Conservation (phyloP, 1,140 invertebrate species). For the Penaeus japonicus region DNA sequence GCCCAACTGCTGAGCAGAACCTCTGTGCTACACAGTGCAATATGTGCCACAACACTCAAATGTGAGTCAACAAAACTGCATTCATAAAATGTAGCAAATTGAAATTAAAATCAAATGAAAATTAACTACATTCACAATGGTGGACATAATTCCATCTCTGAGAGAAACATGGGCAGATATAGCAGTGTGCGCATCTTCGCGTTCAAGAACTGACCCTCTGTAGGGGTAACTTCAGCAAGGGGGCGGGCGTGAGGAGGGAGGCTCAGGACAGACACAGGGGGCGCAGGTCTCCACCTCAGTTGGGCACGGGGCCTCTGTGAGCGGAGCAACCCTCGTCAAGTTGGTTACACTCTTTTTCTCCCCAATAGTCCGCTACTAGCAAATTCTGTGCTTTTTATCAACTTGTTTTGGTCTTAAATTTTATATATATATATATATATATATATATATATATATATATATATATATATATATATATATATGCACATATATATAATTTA, state of each 20-base stretch:
- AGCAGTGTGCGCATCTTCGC: constrained; percentile 11
- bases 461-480: too few relatives aligned
- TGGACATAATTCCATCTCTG: neutral
- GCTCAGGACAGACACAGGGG: constrained; percentile 58
- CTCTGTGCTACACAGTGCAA: constrained; percentile 17
- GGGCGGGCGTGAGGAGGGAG: constrained; percentile 36
- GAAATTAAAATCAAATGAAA: too few relatives aligned
- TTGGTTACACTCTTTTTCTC: neutral
- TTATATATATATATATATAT: too few relatives aligned
- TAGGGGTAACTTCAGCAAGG: constrained; percentile 35
- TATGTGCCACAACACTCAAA: neutral
- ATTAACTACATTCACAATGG: neutral
- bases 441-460: too few relatives aligned
- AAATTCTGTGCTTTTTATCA: too few relatives aligned
- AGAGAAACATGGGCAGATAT: neutral
- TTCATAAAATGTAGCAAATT: too few relatives aligned
- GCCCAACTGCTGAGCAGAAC: constrained; percentile 24
- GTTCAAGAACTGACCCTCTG: constrained; percentile 49
- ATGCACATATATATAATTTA: too few relatives aligned
- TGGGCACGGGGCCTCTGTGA: constrained; percentile 44
- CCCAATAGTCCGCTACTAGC: too few relatives aligned
- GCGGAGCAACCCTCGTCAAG: constrained; percentile 20
- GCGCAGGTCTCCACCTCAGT: constrained; percentile 54
- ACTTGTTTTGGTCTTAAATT: too few relatives aligned
- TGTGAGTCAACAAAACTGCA: too few relatives aligned